Evolutionary conservation across 2,113 vertebrate genomes (phyloP).

Genomic region (Micromys minutus): DNA sequence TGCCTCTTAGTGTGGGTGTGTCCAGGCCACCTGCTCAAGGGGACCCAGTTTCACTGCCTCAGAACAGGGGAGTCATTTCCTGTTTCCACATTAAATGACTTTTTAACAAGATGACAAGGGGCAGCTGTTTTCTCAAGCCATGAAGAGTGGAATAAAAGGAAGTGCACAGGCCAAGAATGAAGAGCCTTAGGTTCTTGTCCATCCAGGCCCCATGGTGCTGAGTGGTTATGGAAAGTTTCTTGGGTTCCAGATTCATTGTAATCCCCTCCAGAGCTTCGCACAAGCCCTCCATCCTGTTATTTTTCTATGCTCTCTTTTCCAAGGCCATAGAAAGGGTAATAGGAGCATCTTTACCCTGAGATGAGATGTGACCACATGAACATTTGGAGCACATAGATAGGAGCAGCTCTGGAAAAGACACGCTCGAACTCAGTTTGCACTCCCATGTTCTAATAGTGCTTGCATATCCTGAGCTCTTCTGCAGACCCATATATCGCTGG

Average conservation of each 20-base stretch:
- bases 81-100: conserved; percentile 49
- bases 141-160: conserved; percentile 49
- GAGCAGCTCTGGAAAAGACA: neutral
- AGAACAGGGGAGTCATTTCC: conserved; percentile 70
- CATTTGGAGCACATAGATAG: neutral
- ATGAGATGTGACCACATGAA: neutral
- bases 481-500: neutral
- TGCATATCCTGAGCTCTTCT: neutral
- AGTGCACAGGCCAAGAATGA: neutral
- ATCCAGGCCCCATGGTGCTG: neutral
- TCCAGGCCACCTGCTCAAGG: conserved; percentile 75
- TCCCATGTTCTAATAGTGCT: neutral
- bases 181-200: neutral
- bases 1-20: conserved; percentile 59
- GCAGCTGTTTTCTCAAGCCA: conserved; percentile 72
- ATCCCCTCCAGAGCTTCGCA: neutral
- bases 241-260: neutral
- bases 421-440: neutral
- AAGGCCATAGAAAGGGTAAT: neutral
- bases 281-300: neutral
- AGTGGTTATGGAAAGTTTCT: neutral
- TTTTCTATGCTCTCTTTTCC: neutral
- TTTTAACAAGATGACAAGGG: conserved; percentile 68
- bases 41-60: conserved; percentile 53
- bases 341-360: neutral